phyloP scores from a whole-genome alignment of 1,140 invertebrate genomes.

The Drosophila santomea region DNA sequence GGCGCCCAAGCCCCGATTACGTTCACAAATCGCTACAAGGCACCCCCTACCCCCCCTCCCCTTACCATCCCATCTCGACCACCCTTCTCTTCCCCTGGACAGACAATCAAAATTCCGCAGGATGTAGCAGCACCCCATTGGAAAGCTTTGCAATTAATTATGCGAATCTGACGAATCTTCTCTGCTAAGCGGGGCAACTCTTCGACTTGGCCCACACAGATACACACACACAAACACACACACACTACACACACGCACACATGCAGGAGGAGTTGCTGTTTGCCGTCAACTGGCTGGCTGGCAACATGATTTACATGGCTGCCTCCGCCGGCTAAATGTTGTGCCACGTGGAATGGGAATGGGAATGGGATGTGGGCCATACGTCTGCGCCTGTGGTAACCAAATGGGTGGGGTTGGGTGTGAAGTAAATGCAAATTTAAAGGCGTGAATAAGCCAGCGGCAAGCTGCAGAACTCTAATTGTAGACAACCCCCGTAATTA shows the following conservation, averaged over 20 bases:
- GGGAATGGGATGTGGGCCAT: conserved; percentile 16
- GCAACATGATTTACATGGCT: conserved; percentile 79
- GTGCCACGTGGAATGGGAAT: conserved; percentile 16
- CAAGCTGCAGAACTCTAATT: conserved; percentile 69
- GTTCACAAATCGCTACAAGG: conserved; percentile 79
- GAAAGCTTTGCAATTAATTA: conserved; percentile 83
- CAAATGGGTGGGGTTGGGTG: not conserved
- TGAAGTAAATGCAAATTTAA: conserved; percentile 79
- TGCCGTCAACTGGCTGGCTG: conserved; percentile 75
- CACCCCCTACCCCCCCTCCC: too few relatives aligned
- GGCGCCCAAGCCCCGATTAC: conserved; percentile 59
- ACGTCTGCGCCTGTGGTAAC: conserved; percentile 37
- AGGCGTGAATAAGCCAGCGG: conserved; percentile 79
- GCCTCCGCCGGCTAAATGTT: conserved; percentile 44
- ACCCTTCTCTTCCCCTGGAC: conserved; percentile 12
- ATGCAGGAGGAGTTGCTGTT: conserved; percentile 42
- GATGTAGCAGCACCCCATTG: conserved; percentile 31
- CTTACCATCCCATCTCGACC: too few relatives aligned
- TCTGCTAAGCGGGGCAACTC: conserved; percentile 68
- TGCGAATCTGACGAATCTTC: conserved; percentile 83
- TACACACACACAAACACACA: conserved; percentile 22
- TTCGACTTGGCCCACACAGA: conserved; percentile 66
- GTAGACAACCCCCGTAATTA: conserved; percentile 82
- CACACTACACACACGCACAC: conserved; percentile 18
- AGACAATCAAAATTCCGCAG: conserved; percentile 81